phyloP scores from a whole-genome alignment of 2,888 invertebrate species.

The Lasioglossum figueresi region DNA sequence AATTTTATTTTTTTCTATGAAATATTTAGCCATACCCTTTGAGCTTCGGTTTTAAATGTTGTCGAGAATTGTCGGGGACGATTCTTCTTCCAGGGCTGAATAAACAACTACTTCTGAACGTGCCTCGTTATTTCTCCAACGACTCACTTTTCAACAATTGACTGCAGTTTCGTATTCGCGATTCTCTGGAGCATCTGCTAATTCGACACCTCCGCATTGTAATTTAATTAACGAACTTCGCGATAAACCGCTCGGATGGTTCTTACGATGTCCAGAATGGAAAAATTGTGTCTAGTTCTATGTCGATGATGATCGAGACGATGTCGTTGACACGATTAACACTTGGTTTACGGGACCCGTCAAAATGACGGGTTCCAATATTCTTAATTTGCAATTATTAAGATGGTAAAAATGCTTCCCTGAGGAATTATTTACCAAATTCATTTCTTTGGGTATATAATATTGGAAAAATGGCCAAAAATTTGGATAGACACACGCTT shows the following conservation, averaged over 20 bases:
- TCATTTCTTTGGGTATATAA: no score
- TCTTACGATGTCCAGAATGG: neutral
- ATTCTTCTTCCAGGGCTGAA: neutral
- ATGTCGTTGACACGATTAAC: neutral
- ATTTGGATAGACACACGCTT: no score
- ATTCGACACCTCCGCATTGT: neutral
- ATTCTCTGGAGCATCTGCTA: neutral
- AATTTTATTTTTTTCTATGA: neutral
- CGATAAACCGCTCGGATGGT: neutral
- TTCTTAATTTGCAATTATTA: no score
- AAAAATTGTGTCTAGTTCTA: neutral
- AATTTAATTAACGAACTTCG: neutral
- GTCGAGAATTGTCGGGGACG: neutral
- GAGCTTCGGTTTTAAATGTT: neutral
- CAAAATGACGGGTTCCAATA: no score
- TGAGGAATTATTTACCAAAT: no score
- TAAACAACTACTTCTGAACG: neutral
- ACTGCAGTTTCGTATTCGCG: neutral
- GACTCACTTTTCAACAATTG: neutral
- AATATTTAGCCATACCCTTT: neutral
- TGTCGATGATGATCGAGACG: no score
- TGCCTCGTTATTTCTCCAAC: neutral
- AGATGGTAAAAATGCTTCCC: no score
- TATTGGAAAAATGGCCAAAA: no score
- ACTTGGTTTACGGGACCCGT: no score